Evolutionary conservation across 2,888 invertebrate genomes (phyloP).

Genomic region (Brachynemurus nebulosus): DNA sequence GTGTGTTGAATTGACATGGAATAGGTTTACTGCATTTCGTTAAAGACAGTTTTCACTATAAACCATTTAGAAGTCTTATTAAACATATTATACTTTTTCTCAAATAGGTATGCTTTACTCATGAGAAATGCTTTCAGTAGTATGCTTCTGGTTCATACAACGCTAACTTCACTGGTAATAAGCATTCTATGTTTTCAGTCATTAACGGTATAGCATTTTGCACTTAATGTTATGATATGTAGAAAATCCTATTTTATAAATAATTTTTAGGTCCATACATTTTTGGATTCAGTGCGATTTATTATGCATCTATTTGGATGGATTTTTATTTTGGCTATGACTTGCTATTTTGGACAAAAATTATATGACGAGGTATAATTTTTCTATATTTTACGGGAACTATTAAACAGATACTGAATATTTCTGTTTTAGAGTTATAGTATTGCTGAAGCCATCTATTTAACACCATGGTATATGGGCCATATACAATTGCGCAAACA

Average conservation of each 20-base stretch:
- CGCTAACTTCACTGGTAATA: constrained; percentile 23
- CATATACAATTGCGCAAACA: neutral
- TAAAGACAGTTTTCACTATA: no score
- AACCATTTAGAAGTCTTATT: no score
- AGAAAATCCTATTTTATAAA: no score
- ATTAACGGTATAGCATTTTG: no score
- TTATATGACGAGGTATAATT: constrained; percentile 21
- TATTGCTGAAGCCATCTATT: constrained; percentile 18
- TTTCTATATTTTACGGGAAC: no score
- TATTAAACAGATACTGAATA: no score
- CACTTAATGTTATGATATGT: no score
- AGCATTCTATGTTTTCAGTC: constrained; percentile 23
- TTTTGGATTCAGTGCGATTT: constrained; percentile 21
- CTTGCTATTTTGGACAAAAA: constrained; percentile 24
- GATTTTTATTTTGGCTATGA: constrained; percentile 22
- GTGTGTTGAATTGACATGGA: no score
- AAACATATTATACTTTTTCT: constrained; percentile 11
- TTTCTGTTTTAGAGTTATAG: constrained; percentile 17
- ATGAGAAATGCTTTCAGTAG: constrained; percentile 21
- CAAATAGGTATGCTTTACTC: neutral
- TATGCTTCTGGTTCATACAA: constrained; percentile 24
- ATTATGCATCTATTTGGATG: constrained; percentile 24
- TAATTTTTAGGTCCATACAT: constrained; percentile 7
- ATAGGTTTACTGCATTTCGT: no score
- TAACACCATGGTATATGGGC: constrained; percentile 12